Base-by-base conservation (phyloP, 2,888 invertebrate genomes). In the Neoitamus cyanurus region DNA sequence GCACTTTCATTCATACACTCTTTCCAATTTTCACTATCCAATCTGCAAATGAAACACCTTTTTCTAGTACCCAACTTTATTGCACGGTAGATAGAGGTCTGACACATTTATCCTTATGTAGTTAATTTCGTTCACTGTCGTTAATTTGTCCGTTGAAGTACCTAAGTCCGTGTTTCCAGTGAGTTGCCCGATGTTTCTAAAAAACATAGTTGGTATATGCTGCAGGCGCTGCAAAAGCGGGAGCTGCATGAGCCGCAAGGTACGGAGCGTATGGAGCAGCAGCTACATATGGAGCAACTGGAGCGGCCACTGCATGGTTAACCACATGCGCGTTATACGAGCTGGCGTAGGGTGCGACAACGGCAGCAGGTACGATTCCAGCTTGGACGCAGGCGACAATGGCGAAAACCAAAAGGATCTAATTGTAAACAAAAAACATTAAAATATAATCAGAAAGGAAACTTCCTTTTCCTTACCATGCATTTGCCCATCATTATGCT, bases 281-380 rank as follows among this genome's bases (percentile, higher is more conserved):
- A 20, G 90, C 90, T 28, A 91, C 87, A 1, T 89, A 88, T 0
- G 91, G 89, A 13, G 92, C 89, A 4, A 93, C 93, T 0, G 95
- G 95, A 9, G 94, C 92, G 30, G 95, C 95, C 3, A 95, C 93
- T 0, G 95, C 95, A 88, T 96, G 96, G 91, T 95, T 95, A 84
- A 96, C 92, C 25, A 94, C 92, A 88, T 95, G 95, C 0, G 95
- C 95, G 85, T 95, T 95, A 91, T 95, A 96, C 13, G 95, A 95
- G 87, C 93, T 94, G 83, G 96, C 95, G 88, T 95, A 95, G 2
- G 96, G 95, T 0, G 95, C 94, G 85, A 93, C 93, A 83, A 93
- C 93, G 3, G 94, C 94, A 34, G 75, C 83, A n/a, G 90, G 89
- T 30, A 90, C 87, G 4, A 90, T 88, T 36, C 90, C 90, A 88